Evolutionary conservation across 2,797 vertebrate genomes (phyloP).

Genomic region (Gymnoscopelus microlampas): DNA sequence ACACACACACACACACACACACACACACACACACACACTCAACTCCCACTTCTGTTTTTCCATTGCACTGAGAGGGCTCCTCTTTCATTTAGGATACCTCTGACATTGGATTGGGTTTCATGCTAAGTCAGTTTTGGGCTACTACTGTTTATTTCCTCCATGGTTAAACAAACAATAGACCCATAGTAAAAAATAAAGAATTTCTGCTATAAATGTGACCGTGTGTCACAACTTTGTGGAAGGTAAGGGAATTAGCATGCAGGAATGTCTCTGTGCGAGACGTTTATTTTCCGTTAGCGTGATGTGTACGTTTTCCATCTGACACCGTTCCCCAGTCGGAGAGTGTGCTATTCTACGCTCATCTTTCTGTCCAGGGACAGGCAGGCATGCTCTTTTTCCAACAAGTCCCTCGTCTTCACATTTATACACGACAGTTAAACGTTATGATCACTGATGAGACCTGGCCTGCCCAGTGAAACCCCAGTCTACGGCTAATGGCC

Average conservation of each 20-base stretch:
- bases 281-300: conserved; percentile 57
- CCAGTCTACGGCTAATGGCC: too few species aligned
- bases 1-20: neutral
- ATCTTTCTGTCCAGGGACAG: conserved; percentile 49
- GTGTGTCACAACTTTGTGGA: conserved; percentile 4
- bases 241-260: conserved; percentile 9
- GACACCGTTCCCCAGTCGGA: conserved; percentile 36
- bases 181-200: conserved; percentile 36
- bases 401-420: conserved; percentile 14
- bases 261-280: conserved; percentile 57
- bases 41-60: conserved; percentile 59
- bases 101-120: conserved; percentile 50
- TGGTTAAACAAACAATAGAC: conserved; percentile 42
- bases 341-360: conserved; percentile 48
- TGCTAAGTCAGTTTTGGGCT: conserved; percentile 34
- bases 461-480: too few species aligned
- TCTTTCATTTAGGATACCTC: conserved; percentile 55
- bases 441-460: neutral
- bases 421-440: conserved; percentile 29
- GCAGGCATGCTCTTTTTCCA: conserved; percentile 31
- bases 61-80: conserved; percentile 25
- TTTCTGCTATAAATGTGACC: conserved; percentile 45
- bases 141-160: conserved; percentile 38
- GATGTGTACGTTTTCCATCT: conserved; percentile 54
- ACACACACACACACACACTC: conserved; percentile 2